Evolutionary conservation across 2,113 vertebrate species (phyloP).

Genomic region (Sturnira hondurensis): DNA sequence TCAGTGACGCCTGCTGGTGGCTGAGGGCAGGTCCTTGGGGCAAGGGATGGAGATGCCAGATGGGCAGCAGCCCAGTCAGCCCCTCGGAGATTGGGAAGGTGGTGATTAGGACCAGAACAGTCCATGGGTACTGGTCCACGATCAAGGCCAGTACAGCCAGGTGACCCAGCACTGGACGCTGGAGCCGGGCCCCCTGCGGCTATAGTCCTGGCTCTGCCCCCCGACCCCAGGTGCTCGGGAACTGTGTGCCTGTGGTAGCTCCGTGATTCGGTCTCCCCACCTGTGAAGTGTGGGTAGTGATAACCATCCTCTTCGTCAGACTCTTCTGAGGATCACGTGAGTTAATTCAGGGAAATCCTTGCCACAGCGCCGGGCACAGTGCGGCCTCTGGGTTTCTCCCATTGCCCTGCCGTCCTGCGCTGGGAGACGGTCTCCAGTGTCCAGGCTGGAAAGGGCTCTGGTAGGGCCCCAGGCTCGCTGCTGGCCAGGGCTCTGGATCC

Average conservation of each 20-base stretch:
- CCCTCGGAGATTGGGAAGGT: neutral
- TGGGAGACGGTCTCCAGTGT: neutral
- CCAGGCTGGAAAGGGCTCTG: too few relatives aligned
- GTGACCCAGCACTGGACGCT: neutral
- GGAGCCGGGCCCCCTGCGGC: neutral
- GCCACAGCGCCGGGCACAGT: rapidly evolving
- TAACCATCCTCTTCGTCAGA: neutral
- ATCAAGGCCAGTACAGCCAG: neutral
- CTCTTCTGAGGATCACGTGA: rapidly evolving
- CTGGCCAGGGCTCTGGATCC: neutral
- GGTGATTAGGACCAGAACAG: neutral
- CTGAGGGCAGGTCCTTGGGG: neutral
- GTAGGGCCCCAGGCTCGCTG: neutral
- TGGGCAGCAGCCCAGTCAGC: rapidly evolving
- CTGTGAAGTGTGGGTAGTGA: neutral
- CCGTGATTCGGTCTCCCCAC: neutral
- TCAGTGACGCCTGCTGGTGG: neutral
- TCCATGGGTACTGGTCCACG: rapidly evolving
- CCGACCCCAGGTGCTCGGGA: neutral
- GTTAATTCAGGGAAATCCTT: neutral
- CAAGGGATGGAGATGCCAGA: neutral
- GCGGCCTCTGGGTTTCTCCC: neutral
- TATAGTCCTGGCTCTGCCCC: neutral
- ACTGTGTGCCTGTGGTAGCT: too few relatives aligned
- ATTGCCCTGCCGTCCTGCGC: rapidly evolving